Evolutionary conservation across 2,113 vertebrate genomes (phyloP).

Genomic region (Rafetus swinhoei): DNA sequence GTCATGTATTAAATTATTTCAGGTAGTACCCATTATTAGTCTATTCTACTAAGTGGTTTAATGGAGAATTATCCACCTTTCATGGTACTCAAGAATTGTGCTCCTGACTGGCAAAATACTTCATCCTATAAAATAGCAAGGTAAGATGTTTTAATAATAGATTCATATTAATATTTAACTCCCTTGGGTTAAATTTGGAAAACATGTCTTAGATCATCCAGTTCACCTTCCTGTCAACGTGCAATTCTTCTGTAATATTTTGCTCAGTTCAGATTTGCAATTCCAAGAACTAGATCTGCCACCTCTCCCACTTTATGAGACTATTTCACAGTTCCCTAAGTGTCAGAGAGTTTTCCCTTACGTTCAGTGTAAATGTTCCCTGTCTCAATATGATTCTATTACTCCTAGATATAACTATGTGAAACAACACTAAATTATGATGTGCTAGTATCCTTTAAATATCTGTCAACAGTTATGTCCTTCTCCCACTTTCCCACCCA

Average conservation of each 20-base stretch:
- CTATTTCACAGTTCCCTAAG: background rate
- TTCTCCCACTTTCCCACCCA: conserved; percentile 16
- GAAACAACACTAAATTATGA: background rate
- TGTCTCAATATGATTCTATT: background rate
- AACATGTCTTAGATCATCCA: background rate
- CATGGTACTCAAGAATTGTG: background rate
- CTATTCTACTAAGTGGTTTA: background rate
- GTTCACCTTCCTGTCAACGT: background rate
- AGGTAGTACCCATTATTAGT: background rate
- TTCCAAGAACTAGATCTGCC: background rate
- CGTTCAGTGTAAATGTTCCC: background rate
- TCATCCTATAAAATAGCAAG: background rate
- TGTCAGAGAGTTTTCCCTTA: background rate
- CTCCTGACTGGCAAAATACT: background rate
- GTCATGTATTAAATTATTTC: background rate
- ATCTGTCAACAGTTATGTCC: background rate
- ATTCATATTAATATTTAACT: background rate
- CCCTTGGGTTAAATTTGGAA: background rate
- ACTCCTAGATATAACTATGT: background rate
- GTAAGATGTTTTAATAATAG: background rate
- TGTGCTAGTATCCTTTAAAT: background rate
- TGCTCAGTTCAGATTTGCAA: background rate
- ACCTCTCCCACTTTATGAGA: background rate
- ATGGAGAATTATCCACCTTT: background rate
- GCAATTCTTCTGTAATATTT: background rate